Evolutionary conservation across 2,888 invertebrate species (phyloP), one percentile per base, ranked within the genome.

Genomic region (Epistrophe eligans): DNA sequence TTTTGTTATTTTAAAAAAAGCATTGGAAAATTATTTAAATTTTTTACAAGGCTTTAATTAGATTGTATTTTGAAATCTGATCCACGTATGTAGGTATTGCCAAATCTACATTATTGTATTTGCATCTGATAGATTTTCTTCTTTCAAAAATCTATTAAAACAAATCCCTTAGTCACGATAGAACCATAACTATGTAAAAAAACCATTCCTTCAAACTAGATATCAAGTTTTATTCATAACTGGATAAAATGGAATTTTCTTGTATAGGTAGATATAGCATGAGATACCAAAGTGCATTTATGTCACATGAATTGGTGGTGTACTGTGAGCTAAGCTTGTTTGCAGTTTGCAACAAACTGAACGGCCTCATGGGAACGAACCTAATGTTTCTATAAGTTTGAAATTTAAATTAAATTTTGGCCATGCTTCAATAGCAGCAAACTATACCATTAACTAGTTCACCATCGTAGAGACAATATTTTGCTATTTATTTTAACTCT

Each of bases 331-430:
- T 43, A 2, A 48, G 24, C 28, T 28, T 55, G 28, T 55, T 55
- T 28, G 28, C 24, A 55, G 13, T 28, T 32, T 15, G 15, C 24
- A 55, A 32, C 15, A 15, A 32, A 55, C 9, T 15, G 28, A 55
- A 55, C 28, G 40, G 55, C 80, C 80, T 77, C 84, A 84, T 84
- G 84, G 84, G 84, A 84, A 84, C 80, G 84, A 84, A 84, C 80
- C 77, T 80, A 80, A 84, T 80, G 77, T 84, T 80, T 76, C 79
- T 77, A 77, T 80, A 80, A 71, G 72, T 32, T 67, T 62, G 15
- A 38, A 45, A 84, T 84, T 84, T 80, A 72, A 84, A 84, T 84
- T 67, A 38, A 66, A 60, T 67, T 84, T 84, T 77, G 84, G 84
- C 32, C 67, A 84, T 58, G 71, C 58, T 76, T 45, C 62, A 77